phyloP scores from a whole-genome alignment of 1,140 invertebrate species.

The Sitobion miscanthi region DNA sequence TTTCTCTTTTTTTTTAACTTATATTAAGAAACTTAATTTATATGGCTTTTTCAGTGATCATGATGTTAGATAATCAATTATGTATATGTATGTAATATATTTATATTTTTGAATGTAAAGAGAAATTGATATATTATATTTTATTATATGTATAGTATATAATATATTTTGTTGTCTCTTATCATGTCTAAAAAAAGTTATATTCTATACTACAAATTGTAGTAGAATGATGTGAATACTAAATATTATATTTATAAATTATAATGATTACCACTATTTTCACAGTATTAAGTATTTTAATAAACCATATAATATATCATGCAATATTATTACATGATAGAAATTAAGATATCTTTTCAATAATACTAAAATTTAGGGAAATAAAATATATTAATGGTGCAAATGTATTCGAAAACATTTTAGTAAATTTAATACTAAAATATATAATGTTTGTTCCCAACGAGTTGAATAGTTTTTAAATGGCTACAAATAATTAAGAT shows the following conservation, averaged over 20 bases:
- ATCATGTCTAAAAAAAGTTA: neutral
- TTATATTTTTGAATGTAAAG: constrained; percentile 54
- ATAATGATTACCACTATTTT: neutral
- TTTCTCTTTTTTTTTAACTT: constrained; percentile 34
- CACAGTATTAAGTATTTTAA: neutral
- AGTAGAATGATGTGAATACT: neutral
- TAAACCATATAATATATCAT: neutral
- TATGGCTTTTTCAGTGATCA: constrained; percentile 48
- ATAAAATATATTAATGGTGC: neutral
- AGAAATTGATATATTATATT: constrained; percentile 42
- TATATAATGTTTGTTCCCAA: neutral
- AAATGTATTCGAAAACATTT: neutral
- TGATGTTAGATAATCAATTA: constrained; percentile 50
- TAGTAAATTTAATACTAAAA: neutral
- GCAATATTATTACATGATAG: neutral
- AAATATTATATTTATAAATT: neutral
- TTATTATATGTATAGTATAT: constrained; percentile 43
- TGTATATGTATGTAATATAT: constrained; percentile 51
- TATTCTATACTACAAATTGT: neutral
- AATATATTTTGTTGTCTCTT: constrained; percentile 23
- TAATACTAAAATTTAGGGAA: neutral
- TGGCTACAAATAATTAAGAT: neutral
- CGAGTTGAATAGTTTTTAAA: neutral
- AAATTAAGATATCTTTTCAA: neutral
- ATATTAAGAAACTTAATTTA: constrained; percentile 19